Evolutionary conservation across 1,140 invertebrate species (phyloP), one percentile per base, ranked within the genome.

Genomic region (Archivesica marissinica): DNA sequence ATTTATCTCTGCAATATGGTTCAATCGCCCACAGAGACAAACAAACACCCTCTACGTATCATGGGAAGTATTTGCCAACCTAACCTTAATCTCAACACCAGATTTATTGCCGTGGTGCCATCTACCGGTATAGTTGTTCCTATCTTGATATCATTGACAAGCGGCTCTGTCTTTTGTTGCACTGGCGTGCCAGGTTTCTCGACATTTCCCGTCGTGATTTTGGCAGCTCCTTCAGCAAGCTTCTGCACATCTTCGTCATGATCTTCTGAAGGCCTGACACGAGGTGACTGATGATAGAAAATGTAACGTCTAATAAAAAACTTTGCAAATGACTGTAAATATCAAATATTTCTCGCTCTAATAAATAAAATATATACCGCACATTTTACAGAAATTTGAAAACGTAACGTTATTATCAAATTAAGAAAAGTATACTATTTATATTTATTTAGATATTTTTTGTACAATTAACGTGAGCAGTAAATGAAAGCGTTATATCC

Each of bases 1-100:
- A 59, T 28, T 3, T 33, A 64, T n/a, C n/a, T n/a, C n/a, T n/a
- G n/a, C n/a, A n/a, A n/a, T n/a, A n/a, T n/a, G n/a, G n/a, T n/a
- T n/a, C n/a, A n/a, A n/a, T n/a, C n/a, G n/a, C n/a, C n/a, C n/a
- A n/a, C n/a, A n/a, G n/a, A n/a, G n/a, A n/a, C n/a, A n/a, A n/a
- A n/a, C n/a, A n/a, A n/a, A n/a, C n/a, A n/a, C n/a, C n/a, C n/a
- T n/a, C n/a, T n/a, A n/a, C n/a, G n/a, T n/a, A n/a, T n/a, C n/a
- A n/a, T n/a, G n/a, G n/a, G n/a, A n/a, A n/a, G n/a, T n/a, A n/a
- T n/a, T n/a, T n/a, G n/a, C n/a, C 56, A 23, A 72, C 61, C 66
- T 84, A 61, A 88, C 89, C 88, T 96, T 95, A 98, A 96, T 94
- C 97, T 95, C 81, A 98, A 95, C 11, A 97, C 97, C 88, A 98